phyloP scores from a whole-genome alignment of 2,797 vertebrate genomes.

The Acanthis flammea region DNA sequence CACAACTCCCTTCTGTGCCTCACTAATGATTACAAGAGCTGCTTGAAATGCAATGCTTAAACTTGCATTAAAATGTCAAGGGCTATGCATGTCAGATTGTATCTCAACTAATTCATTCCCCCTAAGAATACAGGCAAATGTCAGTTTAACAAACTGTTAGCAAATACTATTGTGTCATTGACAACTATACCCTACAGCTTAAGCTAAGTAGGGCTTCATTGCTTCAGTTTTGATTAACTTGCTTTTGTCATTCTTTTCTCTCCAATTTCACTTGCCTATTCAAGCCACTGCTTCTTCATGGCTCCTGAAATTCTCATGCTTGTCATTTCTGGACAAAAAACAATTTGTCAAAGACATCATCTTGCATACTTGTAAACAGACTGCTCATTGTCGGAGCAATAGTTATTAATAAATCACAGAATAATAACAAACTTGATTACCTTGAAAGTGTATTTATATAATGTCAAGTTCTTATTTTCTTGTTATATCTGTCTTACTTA shows the following conservation, averaged over 20 bases:
- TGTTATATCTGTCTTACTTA: not conserved
- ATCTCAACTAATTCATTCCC: constrained; percentile 62
- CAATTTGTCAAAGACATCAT: constrained; percentile 55
- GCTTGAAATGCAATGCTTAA: constrained; percentile 70
- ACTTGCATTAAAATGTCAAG: constrained; percentile 73
- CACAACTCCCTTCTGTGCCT: constrained; percentile 34
- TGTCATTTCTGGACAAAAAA: constrained; percentile 53
- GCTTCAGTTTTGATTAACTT: constrained; percentile 32
- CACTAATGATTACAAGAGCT: constrained; percentile 61
- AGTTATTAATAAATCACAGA: constrained; percentile 57
- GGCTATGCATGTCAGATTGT: constrained; percentile 64
- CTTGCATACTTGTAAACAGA: constrained; percentile 53
- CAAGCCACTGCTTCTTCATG: constrained; percentile 1
- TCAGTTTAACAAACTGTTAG: constrained; percentile 70
- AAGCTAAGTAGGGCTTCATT: constrained; percentile 43
- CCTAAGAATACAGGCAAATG: constrained; percentile 69
- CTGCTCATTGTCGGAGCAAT: constrained; percentile 47
- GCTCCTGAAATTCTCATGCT: constrained; percentile 26
- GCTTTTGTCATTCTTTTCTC: constrained; percentile 39
- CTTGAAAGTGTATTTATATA: constrained; percentile 17
- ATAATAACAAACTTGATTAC: constrained; percentile 51
- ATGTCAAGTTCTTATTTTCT: constrained; percentile 12
- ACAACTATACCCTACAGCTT: constrained; percentile 61
- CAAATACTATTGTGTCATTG: constrained; percentile 66
- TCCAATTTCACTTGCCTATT: constrained; percentile 42